Conservation (phyloP, 2,888 invertebrate genomes). For the Epicampocera succincta region DNA sequence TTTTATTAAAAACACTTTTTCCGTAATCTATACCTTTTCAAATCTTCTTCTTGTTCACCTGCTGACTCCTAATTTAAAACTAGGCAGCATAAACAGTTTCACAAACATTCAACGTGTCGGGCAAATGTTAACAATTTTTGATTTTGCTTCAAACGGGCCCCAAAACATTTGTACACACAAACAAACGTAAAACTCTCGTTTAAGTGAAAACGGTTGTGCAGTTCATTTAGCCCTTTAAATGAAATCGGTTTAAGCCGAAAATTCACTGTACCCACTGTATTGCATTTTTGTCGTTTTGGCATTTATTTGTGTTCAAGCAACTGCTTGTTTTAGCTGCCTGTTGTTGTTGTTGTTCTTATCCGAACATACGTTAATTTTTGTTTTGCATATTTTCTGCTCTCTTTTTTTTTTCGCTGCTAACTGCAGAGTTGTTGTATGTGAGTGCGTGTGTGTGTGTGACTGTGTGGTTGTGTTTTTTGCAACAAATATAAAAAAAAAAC, state of each 20-base stretch:
- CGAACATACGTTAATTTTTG: not conserved
- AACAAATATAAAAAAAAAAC: slow-evolving; percentile 9
- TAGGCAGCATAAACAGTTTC: too few relatives aligned
- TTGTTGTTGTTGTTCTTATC: not conserved
- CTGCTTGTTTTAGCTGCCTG: too few relatives aligned
- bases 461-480: slow-evolving; percentile 17
- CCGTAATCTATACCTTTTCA: too few relatives aligned
- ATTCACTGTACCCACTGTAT: not conserved
- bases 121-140: too few relatives aligned
- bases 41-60: too few relatives aligned
- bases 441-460: too few relatives aligned
- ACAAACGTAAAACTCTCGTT: too few relatives aligned
- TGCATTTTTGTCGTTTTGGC: slow-evolving; percentile 23
- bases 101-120: too few relatives aligned
- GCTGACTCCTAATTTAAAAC: too few relatives aligned
- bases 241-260: not conserved
- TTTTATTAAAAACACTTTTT: too few relatives aligned
- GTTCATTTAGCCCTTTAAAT: not conserved
- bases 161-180: too few relatives aligned
- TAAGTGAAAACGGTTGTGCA: not conserved
- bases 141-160: too few relatives aligned
- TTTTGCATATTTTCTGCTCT: slow-evolving; percentile 47
- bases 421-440: not conserved
- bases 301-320: slow-evolving; percentile 38
- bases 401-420: slow-evolving; percentile 1